Evolutionary conservation across 2,797 vertebrate genomes (phyloP).

Genomic region (Meriones psammophilus): DNA sequence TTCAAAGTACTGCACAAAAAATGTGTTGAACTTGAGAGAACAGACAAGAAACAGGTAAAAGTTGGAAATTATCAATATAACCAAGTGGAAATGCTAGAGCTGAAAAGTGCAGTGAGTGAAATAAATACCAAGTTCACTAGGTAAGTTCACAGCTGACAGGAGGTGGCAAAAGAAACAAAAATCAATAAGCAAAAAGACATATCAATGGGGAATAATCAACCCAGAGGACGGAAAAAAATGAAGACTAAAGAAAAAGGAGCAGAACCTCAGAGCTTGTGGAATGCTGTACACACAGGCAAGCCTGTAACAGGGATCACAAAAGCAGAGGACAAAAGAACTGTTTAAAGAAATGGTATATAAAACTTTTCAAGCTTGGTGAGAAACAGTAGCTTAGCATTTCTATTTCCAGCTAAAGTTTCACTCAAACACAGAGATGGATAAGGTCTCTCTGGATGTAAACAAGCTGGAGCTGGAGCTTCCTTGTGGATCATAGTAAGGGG

Average conservation of each 20-base stretch:
- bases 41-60: background rate
- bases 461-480: background rate
- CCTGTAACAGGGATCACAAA: background rate
- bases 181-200: background rate
- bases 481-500: background rate
- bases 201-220: background rate
- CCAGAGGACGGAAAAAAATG: background rate
- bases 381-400: background rate
- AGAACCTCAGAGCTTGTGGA: too few species aligned
- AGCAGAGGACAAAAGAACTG: background rate
- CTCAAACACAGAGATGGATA: background rate
- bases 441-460: background rate
- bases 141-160: background rate
- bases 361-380: background rate
- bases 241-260: too few species aligned
- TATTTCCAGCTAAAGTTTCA: background rate
- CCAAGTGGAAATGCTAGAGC: background rate
- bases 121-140: background rate
- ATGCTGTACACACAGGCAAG: background rate
- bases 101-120: background rate
- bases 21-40: background rate
- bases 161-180: background rate
- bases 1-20: conserved; percentile 3
- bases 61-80: background rate
- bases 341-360: background rate